phyloP scores from a whole-genome alignment of 2,888 invertebrate species.

The Bruchidius siliquastri region DNA sequence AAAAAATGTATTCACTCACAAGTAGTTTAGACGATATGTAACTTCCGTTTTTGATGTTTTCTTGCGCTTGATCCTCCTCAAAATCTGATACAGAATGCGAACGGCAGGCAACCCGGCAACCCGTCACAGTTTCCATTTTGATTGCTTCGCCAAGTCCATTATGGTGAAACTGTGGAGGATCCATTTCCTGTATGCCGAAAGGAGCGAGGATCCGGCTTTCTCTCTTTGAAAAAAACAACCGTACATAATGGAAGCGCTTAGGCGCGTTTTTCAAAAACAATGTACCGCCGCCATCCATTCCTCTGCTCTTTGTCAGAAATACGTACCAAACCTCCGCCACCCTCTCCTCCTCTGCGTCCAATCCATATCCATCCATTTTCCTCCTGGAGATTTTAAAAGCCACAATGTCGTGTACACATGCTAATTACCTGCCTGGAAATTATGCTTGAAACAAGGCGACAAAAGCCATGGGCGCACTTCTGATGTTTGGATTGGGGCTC shows the following conservation, averaged over 20 bases:
- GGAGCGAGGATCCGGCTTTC: neutral
- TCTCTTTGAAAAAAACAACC: neutral
- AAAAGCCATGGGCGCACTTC: neutral
- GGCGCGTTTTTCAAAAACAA: neutral
- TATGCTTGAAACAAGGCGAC: neutral
- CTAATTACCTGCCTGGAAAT: slow-evolving; percentile 3
- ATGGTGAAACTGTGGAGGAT: neutral
- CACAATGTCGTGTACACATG: slow-evolving; percentile 1
- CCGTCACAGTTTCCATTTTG: neutral
- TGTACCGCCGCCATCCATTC: neutral
- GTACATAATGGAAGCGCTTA: neutral
- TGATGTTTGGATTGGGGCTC: too few species aligned
- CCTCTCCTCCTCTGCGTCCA: neutral
- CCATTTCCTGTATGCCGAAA: neutral
- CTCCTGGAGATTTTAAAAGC: slow-evolving; percentile 3
- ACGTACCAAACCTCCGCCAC: neutral
- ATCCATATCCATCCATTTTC: slow-evolving; percentile 3
- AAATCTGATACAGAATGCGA: too few species aligned
- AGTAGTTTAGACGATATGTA: too few species aligned
- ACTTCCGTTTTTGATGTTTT: too few species aligned
- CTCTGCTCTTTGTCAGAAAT: neutral
- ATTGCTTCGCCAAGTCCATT: neutral
- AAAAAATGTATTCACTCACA: too few species aligned
- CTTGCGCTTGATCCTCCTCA: too few species aligned
- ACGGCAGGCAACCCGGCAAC: too few species aligned